Evolutionary conservation across 1,140 invertebrate genomes (phyloP).

Genomic region (Orussus abietinus): DNA sequence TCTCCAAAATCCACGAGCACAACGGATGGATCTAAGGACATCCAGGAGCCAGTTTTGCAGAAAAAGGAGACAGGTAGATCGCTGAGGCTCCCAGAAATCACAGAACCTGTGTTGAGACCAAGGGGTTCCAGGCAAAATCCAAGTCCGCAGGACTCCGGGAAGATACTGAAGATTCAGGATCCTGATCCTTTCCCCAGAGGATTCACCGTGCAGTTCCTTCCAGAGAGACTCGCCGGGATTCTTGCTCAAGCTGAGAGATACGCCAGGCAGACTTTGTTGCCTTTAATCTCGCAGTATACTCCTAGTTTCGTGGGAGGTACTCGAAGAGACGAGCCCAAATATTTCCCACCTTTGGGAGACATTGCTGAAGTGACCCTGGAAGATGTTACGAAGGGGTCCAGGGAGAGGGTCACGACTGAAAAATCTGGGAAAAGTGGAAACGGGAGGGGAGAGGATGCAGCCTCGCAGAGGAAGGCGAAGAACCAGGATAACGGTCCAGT

Average conservation of each 20-base stretch:
- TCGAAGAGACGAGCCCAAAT: constrained; percentile 40
- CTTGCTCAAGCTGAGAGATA: constrained; percentile 77
- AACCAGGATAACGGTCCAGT: too few species aligned
- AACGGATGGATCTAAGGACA: too few species aligned
- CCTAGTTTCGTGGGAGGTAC: constrained; percentile 53
- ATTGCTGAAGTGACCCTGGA: constrained; percentile 4
- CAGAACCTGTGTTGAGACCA: constrained; percentile 67
- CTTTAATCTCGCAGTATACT: constrained; percentile 71
- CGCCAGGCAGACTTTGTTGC: constrained; percentile 68
- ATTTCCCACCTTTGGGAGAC: constrained; percentile 44
- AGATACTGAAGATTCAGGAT: constrained; percentile 32
- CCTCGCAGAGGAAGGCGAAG: too few species aligned
- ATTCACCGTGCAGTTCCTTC: constrained; percentile 74
- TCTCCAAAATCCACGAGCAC: constrained; percentile 12
- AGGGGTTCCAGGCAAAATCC: constrained; percentile 47
- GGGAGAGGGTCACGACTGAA: too few species aligned
- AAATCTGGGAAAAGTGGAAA: too few species aligned
- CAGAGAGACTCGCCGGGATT: constrained; percentile 69
- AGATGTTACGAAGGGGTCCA: too few species aligned
- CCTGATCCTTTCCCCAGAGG: constrained; percentile 35
- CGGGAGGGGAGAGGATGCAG: too few species aligned
- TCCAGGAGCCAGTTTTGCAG: constrained; percentile 52
- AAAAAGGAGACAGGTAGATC: constrained; percentile 53
- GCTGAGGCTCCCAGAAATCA: constrained; percentile 60
- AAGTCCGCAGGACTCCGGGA: constrained; percentile 54